Percentiles rank a stretch among this genome's conserved stretches.
Conservation (phyloP, 2,797 vertebrate species). For the Bufotes viridis region DNA sequence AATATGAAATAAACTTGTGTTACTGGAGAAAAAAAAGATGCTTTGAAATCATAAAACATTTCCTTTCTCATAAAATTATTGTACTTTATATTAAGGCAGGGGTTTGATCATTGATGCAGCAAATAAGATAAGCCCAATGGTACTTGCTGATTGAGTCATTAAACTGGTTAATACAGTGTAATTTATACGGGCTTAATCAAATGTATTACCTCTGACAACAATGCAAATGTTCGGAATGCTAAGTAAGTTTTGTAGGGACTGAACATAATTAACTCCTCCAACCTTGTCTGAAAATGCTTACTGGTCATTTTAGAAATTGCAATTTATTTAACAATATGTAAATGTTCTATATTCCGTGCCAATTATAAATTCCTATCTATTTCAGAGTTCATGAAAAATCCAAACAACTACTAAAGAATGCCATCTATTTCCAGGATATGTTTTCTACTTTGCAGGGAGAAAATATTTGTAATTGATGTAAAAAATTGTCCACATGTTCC, state of each 20-base stretch:
- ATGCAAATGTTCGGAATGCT: constrained; percentile 72
- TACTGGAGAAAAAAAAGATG: constrained; percentile 41
- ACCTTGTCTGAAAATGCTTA: constrained; percentile 74
- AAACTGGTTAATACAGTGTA: constrained; percentile 70
- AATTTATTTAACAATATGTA: constrained; percentile 74
- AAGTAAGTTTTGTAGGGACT: constrained; percentile 68
- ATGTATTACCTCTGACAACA: constrained; percentile 77
- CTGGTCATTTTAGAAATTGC: constrained; percentile 73
- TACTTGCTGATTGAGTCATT: constrained; percentile 71
- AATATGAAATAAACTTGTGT: constrained; percentile 39
- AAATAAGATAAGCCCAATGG: constrained; percentile 63
- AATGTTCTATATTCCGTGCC: constrained; percentile 73
- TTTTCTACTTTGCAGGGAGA: neutral
- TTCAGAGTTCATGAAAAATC: constrained; percentile 30
- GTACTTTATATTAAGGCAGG: constrained; percentile 62
- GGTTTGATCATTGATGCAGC: constrained; percentile 65
- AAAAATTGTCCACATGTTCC: neutral
- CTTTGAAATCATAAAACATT: constrained; percentile 58
- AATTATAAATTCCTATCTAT: constrained; percentile 64
- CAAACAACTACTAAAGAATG: constrained; percentile 1
- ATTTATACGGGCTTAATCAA: constrained; percentile 76
- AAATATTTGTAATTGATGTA: neutral
- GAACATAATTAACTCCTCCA: constrained; percentile 72
- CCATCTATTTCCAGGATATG: neutral
- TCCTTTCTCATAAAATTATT: constrained; percentile 59